A percentile compares a stretch with the other conserved stretches of the same genome.
These are phyloP conservation scores for Acholoe squamosa DNA, from an alignment of 2,888 invertebrate species.

Conservation along the genomic window DNA sequence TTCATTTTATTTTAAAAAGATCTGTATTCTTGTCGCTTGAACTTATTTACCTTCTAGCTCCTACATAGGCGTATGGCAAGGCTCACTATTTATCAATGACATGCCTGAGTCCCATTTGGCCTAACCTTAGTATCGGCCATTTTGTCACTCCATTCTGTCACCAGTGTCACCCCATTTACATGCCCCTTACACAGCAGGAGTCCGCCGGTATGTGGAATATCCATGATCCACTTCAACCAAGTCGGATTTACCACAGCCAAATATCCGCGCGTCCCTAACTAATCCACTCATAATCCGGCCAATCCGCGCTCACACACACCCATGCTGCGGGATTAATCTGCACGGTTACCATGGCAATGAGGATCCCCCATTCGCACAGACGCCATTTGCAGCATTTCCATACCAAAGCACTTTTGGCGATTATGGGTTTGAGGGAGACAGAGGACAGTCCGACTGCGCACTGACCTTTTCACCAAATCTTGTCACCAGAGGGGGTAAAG, in stretches of 20 bases:
- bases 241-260: slow-evolving; percentile 31
- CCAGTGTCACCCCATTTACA: no score
- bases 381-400: slow-evolving; percentile 35
- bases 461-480: background rate
- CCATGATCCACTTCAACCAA: slow-evolving; percentile 1
- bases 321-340: slow-evolving; percentile 31
- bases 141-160: no score
- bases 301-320: slow-evolving; percentile 21
- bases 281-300: slow-evolving; percentile 37
- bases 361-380: background rate
- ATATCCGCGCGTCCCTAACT: background rate
- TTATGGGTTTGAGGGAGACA: background rate
- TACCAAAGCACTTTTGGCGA: background rate
- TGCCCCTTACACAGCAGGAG: background rate
- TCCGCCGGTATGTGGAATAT: background rate
- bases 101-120: no score
- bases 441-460: background rate
- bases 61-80: no score
- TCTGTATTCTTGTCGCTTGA: no score
- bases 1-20: no score
- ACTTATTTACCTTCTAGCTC: no score
- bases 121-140: no score
- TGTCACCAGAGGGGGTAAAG: slow-evolving; percentile 26
- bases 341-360: slow-evolving; percentile 38
- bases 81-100: no score